Base-by-base conservation (phyloP, 1,140 invertebrate genomes). In the Vanessa atalanta region DNA sequence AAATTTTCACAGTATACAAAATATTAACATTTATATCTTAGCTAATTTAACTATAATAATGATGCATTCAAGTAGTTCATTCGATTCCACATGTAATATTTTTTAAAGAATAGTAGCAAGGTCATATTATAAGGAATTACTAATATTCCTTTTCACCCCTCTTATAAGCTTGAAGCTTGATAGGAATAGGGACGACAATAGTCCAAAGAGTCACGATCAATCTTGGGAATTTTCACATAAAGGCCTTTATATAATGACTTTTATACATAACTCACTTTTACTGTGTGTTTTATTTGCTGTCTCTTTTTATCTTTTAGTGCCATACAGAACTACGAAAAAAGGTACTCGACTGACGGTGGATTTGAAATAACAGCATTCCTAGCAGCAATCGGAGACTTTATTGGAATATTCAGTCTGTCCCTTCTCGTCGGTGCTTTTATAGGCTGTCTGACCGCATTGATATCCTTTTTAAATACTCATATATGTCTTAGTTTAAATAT, bases 401-500 rank as follows among this genome's bases (percentile, higher is more conserved):
- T 97, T 53, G 96, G 96, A 63, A 99, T 99, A 79, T 99, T 99
- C 90, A 95, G 97, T 78, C 94, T 98, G 20, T 98, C 98, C 0
- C 95, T 99, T 69, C 92, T 97, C 14, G 98, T 99, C 80, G 98
- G 98, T 60, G 97, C 97, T 65, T 92, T 95, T 0, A 98, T 99
- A 95, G 98, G 98, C 9, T 98, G 97, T 90, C 93, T 97, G 51
- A 99, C 98, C 47, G 98, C 98, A 85, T 94, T 99, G 84, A 96
- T 97, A 96, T 96, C 95, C 95, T 96, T 96, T 95, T 93, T 43
- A 81, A 51, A 70, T 70, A 6, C 26, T 6, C 26, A 2, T 31
- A 31, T 6, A 31, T 31, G 26, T 31, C 2, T 31, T 31, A 31
- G 26, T 31, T 31, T 31, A 31, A 6, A 4, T 31, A 31, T 31